Conservation (phyloP, 2,113 vertebrate genomes). For the Campylorhamphus procurvoides region DNA sequence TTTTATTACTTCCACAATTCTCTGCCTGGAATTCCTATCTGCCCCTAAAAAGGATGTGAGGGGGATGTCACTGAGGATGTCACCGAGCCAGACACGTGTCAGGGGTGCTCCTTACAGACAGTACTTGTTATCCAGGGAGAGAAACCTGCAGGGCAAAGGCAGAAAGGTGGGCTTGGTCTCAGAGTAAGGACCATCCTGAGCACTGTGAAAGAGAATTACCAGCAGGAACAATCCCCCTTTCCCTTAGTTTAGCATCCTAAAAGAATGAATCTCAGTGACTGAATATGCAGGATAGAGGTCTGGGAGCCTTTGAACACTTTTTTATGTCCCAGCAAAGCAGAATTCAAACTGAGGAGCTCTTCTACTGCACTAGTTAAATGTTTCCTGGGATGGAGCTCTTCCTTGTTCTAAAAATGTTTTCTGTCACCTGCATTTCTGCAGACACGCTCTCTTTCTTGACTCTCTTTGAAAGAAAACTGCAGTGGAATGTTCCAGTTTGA, state of each 20-base stretch:
- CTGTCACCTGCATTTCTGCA: constrained; percentile 44
- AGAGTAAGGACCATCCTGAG: not conserved
- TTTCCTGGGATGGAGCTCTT: constrained; percentile 12
- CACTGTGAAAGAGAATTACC: not conserved
- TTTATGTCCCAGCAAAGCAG: not conserved
- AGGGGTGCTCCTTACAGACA: not conserved
- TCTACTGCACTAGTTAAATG: not conserved
- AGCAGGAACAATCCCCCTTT: not conserved
- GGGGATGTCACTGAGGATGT: not conserved
- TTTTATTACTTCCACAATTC: no score
- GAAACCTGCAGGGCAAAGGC: not conserved
- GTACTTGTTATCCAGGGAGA: not conserved
- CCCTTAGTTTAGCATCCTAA: not conserved
- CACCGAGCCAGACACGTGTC: not conserved
- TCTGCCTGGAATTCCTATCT: not conserved
- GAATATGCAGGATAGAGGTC: not conserved
- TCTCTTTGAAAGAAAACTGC: not conserved
- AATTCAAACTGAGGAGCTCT: not conserved
- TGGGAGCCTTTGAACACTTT: not conserved
- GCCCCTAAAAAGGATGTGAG: not conserved
- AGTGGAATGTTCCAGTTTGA: not conserved
- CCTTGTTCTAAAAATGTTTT: constrained; percentile 49
- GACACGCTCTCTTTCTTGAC: constrained; percentile 1
- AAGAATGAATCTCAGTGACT: not conserved
- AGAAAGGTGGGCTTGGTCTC: not conserved